Evolutionary conservation across 1,140 invertebrate species (phyloP).

Genomic region (Aphis gossypii): DNA sequence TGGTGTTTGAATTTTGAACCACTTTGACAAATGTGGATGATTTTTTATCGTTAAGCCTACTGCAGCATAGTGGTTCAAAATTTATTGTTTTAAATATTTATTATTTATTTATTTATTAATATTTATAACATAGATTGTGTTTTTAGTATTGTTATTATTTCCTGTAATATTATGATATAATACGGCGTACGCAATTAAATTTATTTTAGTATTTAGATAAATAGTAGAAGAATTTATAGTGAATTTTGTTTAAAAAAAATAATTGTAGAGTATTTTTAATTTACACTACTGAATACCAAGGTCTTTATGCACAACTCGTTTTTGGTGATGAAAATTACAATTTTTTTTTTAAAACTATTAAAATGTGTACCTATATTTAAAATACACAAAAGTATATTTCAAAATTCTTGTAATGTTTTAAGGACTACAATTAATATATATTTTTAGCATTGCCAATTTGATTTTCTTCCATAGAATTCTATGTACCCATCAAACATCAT

Average conservation of each 20-base stretch:
- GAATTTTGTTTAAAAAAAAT: neutral
- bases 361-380: neutral
- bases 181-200: neutral
- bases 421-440: neutral
- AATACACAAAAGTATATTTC: neutral
- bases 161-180: neutral
- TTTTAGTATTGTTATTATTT: neutral
- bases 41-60: constrained; percentile 45
- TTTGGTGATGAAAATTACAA: neutral
- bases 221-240: neutral
- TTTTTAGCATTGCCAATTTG: constrained; percentile 8
- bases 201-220: neutral
- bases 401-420: neutral
- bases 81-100: neutral
- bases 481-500: neutral
- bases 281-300: neutral
- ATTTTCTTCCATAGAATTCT: constrained; percentile 25
- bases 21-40: constrained; percentile 27
- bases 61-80: constrained; percentile 28
- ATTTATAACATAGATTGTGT: neutral
- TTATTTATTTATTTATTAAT: constrained; percentile 19
- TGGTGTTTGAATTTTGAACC: neutral
- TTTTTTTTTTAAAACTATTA: neutral
- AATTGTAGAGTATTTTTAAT: neutral
- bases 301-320: neutral